Percentiles rank a stretch among this genome's conserved stretches.
phyloP scores from a whole-genome alignment of 2,113 vertebrate genomes.

The Polypterus bichir region DNA sequence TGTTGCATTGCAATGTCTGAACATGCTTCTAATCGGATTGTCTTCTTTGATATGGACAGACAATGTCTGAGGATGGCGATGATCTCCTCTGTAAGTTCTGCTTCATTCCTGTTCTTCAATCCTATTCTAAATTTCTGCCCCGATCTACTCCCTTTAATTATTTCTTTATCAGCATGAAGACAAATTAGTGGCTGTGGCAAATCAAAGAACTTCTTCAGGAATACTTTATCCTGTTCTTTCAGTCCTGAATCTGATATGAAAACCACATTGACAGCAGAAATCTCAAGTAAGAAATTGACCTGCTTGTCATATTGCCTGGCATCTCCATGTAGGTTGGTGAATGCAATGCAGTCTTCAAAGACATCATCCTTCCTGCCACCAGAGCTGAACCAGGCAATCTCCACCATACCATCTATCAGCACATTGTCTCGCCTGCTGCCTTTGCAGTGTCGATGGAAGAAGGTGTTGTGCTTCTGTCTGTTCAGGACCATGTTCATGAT shows the following conservation, averaged over 20 bases:
- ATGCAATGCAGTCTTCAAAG: constrained; percentile 28
- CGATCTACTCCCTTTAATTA: background rate
- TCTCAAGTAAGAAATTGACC: constrained; percentile 33
- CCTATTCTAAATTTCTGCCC: constrained; percentile 10
- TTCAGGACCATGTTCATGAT: constrained; percentile 15
- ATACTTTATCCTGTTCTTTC: constrained; percentile 20
- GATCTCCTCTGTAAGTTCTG: constrained; percentile 27
- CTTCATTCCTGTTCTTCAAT: constrained; percentile 27
- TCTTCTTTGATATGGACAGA: background rate
- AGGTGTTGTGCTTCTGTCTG: constrained; percentile 12
- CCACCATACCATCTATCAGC: constrained; percentile 34
- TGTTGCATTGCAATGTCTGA: constrained; percentile 18
- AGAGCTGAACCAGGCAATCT: constrained; percentile 39
- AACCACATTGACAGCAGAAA: constrained; percentile 38
- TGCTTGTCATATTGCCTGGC: constrained; percentile 25
- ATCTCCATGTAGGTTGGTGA: constrained; percentile 41
- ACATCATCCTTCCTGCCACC: constrained; percentile 14
- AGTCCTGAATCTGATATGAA: constrained; percentile 28
- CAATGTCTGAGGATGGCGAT: constrained; percentile 21
- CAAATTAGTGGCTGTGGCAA: constrained; percentile 22
- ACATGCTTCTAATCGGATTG: constrained; percentile 22
- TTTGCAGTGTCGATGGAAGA: constrained; percentile 14
- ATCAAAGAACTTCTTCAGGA: constrained; percentile 23
- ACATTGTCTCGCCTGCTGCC: constrained; percentile 9
- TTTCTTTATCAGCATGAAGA: constrained; percentile 15